phyloP scores from a whole-genome alignment of 1,140 invertebrate genomes.

The Sycobia sp. region DNA sequence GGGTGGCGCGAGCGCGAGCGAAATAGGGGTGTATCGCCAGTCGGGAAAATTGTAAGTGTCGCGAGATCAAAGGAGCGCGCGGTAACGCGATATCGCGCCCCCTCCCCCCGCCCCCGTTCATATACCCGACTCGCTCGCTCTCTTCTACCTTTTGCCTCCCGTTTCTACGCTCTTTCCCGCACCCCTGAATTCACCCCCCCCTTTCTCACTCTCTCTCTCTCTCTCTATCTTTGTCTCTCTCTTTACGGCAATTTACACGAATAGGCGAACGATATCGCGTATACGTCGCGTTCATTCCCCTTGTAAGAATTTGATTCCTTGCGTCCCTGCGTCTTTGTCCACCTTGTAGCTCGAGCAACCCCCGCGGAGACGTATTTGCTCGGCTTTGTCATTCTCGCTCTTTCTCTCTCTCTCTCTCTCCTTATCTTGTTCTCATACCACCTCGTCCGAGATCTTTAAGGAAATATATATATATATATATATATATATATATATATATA shows the following conservation, averaged over 20 bases:
- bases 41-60: constrained; percentile 63
- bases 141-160: not conserved
- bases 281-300: not conserved
- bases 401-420: not conserved
- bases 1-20: constrained; percentile 56
- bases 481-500: not conserved
- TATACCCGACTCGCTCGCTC: constrained; percentile 1
- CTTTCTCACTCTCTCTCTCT: too few species aligned
- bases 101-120: constrained; percentile 29
- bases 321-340: constrained; percentile 1
- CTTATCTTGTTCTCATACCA: too few species aligned
- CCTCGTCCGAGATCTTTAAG: too few species aligned
- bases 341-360: not conserved
- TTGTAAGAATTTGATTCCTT: constrained; percentile 35
- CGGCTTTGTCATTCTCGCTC: not conserved
- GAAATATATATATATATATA: not conserved
- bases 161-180: not conserved
- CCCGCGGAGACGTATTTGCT: not conserved
- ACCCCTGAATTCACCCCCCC: not conserved
- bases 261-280: not conserved
- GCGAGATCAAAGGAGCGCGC: constrained; percentile 59
- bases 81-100: constrained; percentile 61
- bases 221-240: too few species aligned
- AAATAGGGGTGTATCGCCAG: constrained; percentile 63
- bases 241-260: not conserved